Evolutionary conservation across 2,797 vertebrate genomes (phyloP).

Genomic region (Falco rusticolus): DNA sequence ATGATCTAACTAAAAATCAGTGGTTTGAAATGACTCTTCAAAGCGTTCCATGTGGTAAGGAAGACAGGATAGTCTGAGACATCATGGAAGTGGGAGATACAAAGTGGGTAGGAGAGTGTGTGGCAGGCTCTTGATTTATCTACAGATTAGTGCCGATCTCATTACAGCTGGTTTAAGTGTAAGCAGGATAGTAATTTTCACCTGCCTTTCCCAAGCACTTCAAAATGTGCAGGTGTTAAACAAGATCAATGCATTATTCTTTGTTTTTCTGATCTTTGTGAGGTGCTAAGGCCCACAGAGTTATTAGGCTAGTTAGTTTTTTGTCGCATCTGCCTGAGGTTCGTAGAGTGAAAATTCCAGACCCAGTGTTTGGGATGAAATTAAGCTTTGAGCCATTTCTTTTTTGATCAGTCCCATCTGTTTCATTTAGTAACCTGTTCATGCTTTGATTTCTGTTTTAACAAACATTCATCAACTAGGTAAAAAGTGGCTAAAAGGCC

Average conservation of each 20-base stretch:
- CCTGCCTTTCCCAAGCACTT: background rate
- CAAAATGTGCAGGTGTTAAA: background rate
- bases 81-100: background rate
- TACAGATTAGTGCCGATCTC: background rate
- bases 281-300: background rate
- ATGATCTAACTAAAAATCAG: background rate
- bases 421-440: background rate
- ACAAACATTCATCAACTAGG: background rate
- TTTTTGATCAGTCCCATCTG: background rate
- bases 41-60: background rate
- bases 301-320: background rate
- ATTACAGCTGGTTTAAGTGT: background rate
- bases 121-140: background rate
- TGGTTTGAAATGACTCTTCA: background rate
- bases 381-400: background rate
- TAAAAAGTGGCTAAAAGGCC: background rate
- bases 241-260: background rate
- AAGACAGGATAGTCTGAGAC: background rate
- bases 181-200: slow-evolving; percentile 8
- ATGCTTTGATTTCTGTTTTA: background rate
- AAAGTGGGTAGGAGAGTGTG: background rate
- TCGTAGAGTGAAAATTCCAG: background rate
- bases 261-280: background rate
- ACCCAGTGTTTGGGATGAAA: background rate
- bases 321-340: background rate